Conservation (phyloP, 2,113 vertebrate species). For the Dicrurus megarhynchus region DNA sequence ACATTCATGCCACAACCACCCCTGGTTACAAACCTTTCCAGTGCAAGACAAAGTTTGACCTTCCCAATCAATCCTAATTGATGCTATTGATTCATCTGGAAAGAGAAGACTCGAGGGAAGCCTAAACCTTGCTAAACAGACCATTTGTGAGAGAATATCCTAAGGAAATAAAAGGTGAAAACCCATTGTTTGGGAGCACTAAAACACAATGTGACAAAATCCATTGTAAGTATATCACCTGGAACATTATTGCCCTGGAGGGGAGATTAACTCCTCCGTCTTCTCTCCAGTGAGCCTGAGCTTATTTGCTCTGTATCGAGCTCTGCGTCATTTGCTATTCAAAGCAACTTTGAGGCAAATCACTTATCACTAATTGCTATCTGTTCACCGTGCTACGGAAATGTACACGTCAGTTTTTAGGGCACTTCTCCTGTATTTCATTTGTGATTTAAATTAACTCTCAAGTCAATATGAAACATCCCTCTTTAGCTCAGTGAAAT, state of each 20-base stretch:
- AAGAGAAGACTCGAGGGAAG: neutral
- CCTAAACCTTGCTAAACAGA: neutral
- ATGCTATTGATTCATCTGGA: neutral
- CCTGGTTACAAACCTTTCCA: accelerated
- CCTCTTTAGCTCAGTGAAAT: neutral
- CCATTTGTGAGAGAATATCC: neutral
- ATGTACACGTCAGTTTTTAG: neutral
- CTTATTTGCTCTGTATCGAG: neutral
- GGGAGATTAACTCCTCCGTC: conserved; percentile 1
- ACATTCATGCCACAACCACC: neutral
- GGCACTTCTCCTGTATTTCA: neutral
- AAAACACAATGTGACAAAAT: conserved; percentile 16
- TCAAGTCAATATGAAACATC: neutral
- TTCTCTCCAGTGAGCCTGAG: neutral
- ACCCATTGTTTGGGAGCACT: neutral
- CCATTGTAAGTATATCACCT: conserved; percentile 27
- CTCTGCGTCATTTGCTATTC: neutral
- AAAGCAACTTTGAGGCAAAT: conserved; percentile 22
- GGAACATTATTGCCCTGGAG: conserved; percentile 6
- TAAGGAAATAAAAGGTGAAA: neutral
- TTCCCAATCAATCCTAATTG: neutral
- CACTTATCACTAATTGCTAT: conserved; percentile 32
- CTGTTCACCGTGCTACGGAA: neutral
- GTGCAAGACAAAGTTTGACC: neutral
- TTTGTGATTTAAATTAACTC: conserved; percentile 50